Base-by-base conservation (phyloP, 2,113 vertebrate genomes). In the Larimichthys crocea region DNA sequence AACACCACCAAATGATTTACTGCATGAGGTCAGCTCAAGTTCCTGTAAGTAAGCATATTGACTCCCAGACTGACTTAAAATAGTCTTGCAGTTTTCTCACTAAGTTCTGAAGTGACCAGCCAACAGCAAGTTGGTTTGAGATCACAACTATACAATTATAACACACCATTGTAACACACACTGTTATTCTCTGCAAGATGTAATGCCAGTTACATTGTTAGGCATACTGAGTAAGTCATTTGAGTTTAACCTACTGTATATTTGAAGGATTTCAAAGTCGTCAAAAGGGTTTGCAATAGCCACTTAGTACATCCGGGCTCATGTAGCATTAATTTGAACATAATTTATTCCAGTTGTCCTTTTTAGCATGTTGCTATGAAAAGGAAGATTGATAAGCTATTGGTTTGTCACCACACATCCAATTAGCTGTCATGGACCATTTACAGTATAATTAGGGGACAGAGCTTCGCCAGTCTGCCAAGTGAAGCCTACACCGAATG, bases 1-100 rank as follows among this genome's bases (percentile, higher is more conserved):
- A 67, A 71, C 16, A 26, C 56, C n/a, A 61, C 24, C n/a, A 44
- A 67, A 77, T 81, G 48, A 73, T 72, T 76, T 50, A 66, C 20
- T n/a, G 19, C 69, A 70, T 11, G 24, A 74, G 50, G 61, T 60
- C 55, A 64, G 50, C 62, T 48, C 16, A 6, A 61, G 44, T 59
- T 26, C 42, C 77, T 77, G 50, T 49, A 48, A 71, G 29, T 74
- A 52, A 59, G 55, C 24, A 68, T 20, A 44, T 29, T 19, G 31
- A 84, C 20, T 64, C 50, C 46, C 24, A 56, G 24, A 48, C 15
- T 35, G 22, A 60, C 22, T 65, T 59, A 4, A 70, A 26, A 40
- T 35, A 46, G 64, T 56, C 10, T 31, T 31, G 2, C 19, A 46
- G 40, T 53, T 22, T 46, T 71, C 14, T n/a, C 55, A 16, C 31